Base-by-base conservation (phyloP, 1,140 invertebrate genomes). In the Mizuhopecten yessoensis region DNA sequence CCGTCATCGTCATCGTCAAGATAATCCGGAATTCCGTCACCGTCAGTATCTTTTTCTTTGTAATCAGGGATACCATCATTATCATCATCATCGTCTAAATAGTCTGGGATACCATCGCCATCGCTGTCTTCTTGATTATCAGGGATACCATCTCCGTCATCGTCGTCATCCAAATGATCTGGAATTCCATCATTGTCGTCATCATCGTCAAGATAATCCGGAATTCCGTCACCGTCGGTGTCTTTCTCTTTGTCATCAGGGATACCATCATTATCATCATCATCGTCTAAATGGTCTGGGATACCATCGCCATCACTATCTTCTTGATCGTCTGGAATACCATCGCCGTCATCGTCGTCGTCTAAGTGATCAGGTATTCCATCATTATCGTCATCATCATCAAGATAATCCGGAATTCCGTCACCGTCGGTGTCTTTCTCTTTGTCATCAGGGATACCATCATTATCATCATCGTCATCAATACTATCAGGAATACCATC, bases 151-250 rank as follows among this genome's bases (percentile, higher is more conserved):
- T 94, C 92, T 88, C 92, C 92, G 91, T 92, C 92, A 86, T 86
- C 91, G 91, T 95, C 94, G 33, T 94, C 90, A 23, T 96, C 94
- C 49, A 93, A 90, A 89, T 94, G 75, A 90, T 96, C 94, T 36
- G 95, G 96, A 39, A 96, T 95, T 20, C 96, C 96, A 90, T 96
- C 94, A 36, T 93, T 94, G 89, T 94, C 94, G 88, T 92, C 93
- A 91, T 95, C 94, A 49, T 93, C 91, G 39, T 94, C 94, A 5
- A 91, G 34, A 75, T 93, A 89, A 92, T 95, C 94, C 33, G 94
- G 94, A 91, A 95, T 94, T 10, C 94, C 94, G 91, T 95, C 94
- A 29, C 93, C 93, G 89, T 95, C 94, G 15, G 88, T 90, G 90
- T 95, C 94, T 45, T 94, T 91, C 20, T 96, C 94, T 33, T 86